Base-by-base conservation (phyloP, 2,888 invertebrate genomes). In the Suillia variegata region DNA sequence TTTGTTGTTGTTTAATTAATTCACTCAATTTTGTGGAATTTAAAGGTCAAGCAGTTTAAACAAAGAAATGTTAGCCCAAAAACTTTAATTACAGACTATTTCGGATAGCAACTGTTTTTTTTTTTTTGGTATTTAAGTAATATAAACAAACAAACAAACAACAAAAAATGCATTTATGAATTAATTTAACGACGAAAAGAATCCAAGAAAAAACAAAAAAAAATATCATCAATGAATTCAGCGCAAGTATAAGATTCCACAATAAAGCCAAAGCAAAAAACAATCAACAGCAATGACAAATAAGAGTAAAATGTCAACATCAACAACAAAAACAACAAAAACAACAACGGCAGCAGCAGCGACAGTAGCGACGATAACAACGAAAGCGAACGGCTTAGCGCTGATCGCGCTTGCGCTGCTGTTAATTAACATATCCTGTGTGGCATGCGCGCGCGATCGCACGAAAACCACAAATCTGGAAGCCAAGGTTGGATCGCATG, bases 401-500 rank as follows among this genome's bases (percentile, higher is more conserved):
- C 34, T 61, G 52, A 56, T 66, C 42, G 59, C 62, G 61, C 56
- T 72, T 58, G 61, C 69, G 66, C 57, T 71, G 63, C 58, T 79
- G 61, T 73, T 80, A 79, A 80, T 79, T 76, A 78, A 74, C 70
- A 65, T 75, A 78, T 80, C 81, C 80, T 79, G 75, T 76, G 73
- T 76, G 61, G 65, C 73, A 56, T 72, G 75, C 65, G 75, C 69
- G 63, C 72, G 71, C 66, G 70, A 69, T 65, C 74, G 76, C 54
- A 66, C 65, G 58, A 67, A 76, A 67, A 67, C 70, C 63, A 74
- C 76, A 63, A 76, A 79, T 70, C 74, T 82, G 71, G 82, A 82
- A 69, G 81, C 79, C 65, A 81, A 81, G 73, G 82, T 82, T 63
- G 82, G 82, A 64, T 80, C 81, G 61, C 77, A 82, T 74, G 82